A percentile compares a stretch with the other conserved stretches of the same genome.
phyloP scores from a whole-genome alignment of 2,113 vertebrate genomes.

The Salminus brasiliensis region DNA sequence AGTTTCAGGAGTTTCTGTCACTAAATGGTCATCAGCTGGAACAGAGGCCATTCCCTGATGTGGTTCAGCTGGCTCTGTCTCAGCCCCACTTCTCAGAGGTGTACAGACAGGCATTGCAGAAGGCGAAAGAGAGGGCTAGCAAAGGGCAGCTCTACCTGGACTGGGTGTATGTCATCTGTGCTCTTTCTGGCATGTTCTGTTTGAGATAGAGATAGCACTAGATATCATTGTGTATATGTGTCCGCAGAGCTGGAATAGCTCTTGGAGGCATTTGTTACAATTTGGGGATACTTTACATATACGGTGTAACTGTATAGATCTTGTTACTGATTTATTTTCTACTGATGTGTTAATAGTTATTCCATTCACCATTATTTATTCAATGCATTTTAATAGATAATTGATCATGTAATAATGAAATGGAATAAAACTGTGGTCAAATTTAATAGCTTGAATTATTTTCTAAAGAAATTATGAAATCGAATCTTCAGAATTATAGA shows the following conservation, averaged over 20 bases:
- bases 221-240: neutral
- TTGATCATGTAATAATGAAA: too few relatives aligned
- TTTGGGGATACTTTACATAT: too few relatives aligned
- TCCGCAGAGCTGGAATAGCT: neutral
- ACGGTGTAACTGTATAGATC: too few relatives aligned
- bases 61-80: conserved; percentile 91
- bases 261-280: neutral
- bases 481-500: too few relatives aligned
- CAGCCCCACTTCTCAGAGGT: conserved; percentile 87
- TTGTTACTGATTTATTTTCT: neutral
- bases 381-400: too few relatives aligned
- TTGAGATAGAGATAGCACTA: neutral
- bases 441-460: too few relatives aligned
- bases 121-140: conserved; percentile 76
- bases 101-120: conserved; percentile 84
- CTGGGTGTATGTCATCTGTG: conserved; percentile 82
- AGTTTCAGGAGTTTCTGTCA: conserved; percentile 97
- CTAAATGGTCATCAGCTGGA: conserved; percentile 92
- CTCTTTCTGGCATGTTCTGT: neutral
- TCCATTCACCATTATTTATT: too few relatives aligned
- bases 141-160: conserved; percentile 86
- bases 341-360: neutral
- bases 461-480: too few relatives aligned
- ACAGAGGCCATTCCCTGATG: conserved; percentile 88
- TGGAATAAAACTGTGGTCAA: too few relatives aligned